Evolutionary conservation across 2,888 invertebrate species (phyloP).

Genomic region (Leucophenga montana): DNA sequence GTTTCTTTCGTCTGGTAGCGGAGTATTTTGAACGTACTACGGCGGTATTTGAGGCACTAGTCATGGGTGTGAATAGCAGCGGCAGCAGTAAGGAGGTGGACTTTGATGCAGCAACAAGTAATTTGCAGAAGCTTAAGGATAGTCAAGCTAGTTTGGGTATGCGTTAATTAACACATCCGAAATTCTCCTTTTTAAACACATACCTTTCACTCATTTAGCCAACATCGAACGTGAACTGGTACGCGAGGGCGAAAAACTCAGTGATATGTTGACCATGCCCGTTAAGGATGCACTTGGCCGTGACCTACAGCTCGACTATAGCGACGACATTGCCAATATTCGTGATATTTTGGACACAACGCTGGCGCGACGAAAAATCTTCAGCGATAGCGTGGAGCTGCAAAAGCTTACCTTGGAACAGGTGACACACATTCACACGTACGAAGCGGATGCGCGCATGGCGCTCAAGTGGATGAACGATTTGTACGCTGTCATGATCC

Average conservation of each 20-base stretch:
- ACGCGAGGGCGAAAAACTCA: conserved; percentile 83
- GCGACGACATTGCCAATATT: conserved; percentile 82
- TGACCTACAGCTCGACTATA: conserved; percentile 81
- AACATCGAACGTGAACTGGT: conserved; percentile 79
- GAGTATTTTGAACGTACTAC: conserved; percentile 82
- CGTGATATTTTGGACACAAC: conserved; percentile 81
- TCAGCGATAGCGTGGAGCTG: conserved; percentile 83
- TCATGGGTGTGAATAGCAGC: conserved; percentile 74
- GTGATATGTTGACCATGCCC: conserved; percentile 84
- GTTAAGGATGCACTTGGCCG: conserved; percentile 85
- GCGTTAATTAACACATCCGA: conserved; percentile 35
- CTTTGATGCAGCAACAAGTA: conserved; percentile 76
- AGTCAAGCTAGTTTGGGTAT: conserved; percentile 78
- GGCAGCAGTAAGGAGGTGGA: conserved; percentile 69
- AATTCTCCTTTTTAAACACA: conserved; percentile 28
- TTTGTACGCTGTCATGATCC: conserved; percentile 81
- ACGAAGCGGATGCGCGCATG: conserved; percentile 84
- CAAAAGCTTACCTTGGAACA: conserved; percentile 86
- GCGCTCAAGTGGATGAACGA: conserved; percentile 86
- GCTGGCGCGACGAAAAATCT: conserved; percentile 80
- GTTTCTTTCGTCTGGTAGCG: conserved; percentile 83
- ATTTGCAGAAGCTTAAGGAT: conserved; percentile 77
- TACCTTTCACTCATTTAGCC: conserved; percentile 74
- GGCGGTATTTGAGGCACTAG: conserved; percentile 79
- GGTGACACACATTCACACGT: conserved; percentile 82